Base-by-base conservation (phyloP, 2,113 vertebrate genomes). In the Entomyzon cyanotis region DNA sequence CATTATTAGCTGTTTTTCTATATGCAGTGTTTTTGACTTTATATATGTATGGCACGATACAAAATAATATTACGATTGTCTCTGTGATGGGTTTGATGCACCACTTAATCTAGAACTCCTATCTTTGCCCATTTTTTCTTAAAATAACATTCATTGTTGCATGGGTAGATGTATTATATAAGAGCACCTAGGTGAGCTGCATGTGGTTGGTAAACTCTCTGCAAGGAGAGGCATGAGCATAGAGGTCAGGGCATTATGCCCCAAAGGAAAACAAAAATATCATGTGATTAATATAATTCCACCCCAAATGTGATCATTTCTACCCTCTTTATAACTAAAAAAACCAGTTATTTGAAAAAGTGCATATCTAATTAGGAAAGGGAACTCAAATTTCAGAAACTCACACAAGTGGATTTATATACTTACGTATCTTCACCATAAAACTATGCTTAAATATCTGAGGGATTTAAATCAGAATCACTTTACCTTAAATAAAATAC, bases 1-100 rank as follows among this genome's bases (percentile, higher is more conserved):
- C 67, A 59, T 94, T 95, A 88, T 90, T 87, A 89, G 37, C 52
- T 84, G 46, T 55, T 95, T 95, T 93, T 91, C 56, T 93, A 27
- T 93, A 62, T 31, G 75, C 76, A 30, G 41, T 27, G 28, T 76
- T 95, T 93, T 75, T 85, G n/a, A 69, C 14, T 79, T 75, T 55
- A 24, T 69, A 4, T 62, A 5, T n/a, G 8, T 42, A 16, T 79
- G 25, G 22, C 19, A 78, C 83, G 74, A 84, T 94, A 76, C 70
- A 77, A 95, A 82, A 94, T 91, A 95, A 80, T 93, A 62, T 70
- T 87, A 79, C 20, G 1, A 31, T 94, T 78, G 21, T 84, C 28
- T 85, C 46, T 73, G 59, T 55, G 68, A 42, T 11, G 20, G 19
- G 5, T 71, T 77, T 81, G 64, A 69, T 4, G 4, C 55, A 28